Evolutionary conservation across 2,797 vertebrate genomes (phyloP), one percentile per base, ranked within the genome.

Genomic region (Lutjanus argentimaculatus): DNA sequence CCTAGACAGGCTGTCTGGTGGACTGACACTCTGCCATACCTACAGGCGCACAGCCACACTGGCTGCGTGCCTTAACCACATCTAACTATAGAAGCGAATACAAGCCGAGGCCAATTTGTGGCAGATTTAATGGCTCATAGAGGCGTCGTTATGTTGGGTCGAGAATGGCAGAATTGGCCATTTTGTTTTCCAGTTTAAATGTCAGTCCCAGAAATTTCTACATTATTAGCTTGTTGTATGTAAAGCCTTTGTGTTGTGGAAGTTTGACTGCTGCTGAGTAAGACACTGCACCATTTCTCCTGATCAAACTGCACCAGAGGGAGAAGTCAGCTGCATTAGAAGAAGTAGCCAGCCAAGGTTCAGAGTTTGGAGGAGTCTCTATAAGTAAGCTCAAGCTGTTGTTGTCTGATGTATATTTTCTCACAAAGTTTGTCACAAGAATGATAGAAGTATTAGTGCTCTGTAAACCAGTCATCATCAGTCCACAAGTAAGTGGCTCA

Each of bases 1-100:
- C 55, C 71, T 79, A 89, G 87, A 91, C 88, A 64, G 85, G 65
- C 70, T 85, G 90, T 91, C 93, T 92, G 88, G 67, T 79, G 84
- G 75, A 79, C 73, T 72, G 63, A 89, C 79, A 72, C 72, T 75
- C 72, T 81, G 76, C 81, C 71, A 77, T 85, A 90, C 90, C 88
- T 87, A 85, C 80, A 64, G 83, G 76, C 83, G 53, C 71, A 63
- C 57, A 75, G 85, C 86, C 84, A 65, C 76, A 14, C 80, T 83
- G 85, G 76, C 85, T 80, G 65, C 84, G 45, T 83, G 86, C 85
- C 80, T 90, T 74, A 36, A 52, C 83, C 70, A 77, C 80, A 75
- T 83, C 88, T 92, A 91, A 90, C 85, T 91, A 75, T 89, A 88
- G 83, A 73, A 75, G 78, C 81, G 75, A 85, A 80, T 51, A 42